A percentile compares a stretch with the other conserved stretches of the same genome.
Conservation (phyloP, 2,888 invertebrate genomes). For the Aleiodes alternator region DNA sequence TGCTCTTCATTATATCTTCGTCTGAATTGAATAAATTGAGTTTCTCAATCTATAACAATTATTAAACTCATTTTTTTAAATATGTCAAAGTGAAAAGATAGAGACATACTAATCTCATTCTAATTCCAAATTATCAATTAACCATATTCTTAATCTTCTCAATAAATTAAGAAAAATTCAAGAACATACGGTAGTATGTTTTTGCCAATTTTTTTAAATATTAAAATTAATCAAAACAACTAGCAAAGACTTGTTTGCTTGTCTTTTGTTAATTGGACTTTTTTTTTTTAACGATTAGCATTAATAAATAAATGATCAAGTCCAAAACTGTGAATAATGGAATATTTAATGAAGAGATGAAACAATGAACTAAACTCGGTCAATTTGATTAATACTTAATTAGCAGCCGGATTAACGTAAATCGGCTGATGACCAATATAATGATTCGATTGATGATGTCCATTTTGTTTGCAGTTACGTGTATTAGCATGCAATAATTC, state of each 20-base stretch:
- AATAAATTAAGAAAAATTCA: not conserved
- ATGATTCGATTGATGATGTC: conserved; percentile 57
- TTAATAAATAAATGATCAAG: not conserved
- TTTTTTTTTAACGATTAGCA: not conserved
- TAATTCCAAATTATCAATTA: not conserved
- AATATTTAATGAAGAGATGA: conserved; percentile 21
- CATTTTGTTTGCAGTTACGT: conserved; percentile 75
- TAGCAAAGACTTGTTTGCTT: conserved; percentile 43
- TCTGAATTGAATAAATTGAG: conserved; percentile 16
- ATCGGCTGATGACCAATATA: conserved; percentile 59
- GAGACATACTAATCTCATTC: not conserved
- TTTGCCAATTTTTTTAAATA: conserved; percentile 2
- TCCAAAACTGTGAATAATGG: conserved; percentile 1
- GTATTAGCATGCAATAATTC: conserved; percentile 80
- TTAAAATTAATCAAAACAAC: conserved; percentile 5
- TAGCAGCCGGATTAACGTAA: conserved; percentile 66
- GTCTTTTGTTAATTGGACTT: conserved; percentile 19
- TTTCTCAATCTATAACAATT: not conserved
- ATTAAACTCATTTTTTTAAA: not conserved
- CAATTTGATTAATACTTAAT: conserved; percentile 54
- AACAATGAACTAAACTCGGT: not conserved
- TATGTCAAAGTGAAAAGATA: not conserved
- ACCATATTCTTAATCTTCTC: not conserved
- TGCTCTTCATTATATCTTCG: not conserved
- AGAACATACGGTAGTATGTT: not conserved